These are phyloP conservation scores for Ornithoptera priamus DNA, from an alignment of 2,888 invertebrate genomes.

Conservation along the genomic window DNA sequence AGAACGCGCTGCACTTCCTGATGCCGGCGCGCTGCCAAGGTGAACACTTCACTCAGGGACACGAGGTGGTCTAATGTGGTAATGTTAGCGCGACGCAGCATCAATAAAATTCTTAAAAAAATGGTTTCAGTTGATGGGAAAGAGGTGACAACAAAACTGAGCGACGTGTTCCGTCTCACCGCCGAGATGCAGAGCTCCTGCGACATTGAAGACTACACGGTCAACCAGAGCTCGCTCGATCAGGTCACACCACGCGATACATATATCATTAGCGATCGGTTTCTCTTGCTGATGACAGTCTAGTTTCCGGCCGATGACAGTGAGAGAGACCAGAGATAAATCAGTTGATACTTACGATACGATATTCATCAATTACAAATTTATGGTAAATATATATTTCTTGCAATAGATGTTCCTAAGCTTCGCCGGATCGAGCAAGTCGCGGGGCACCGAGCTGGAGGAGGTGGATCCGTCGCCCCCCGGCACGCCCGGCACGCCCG, in stretches of 20 bases:
- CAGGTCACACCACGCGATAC: conserved; percentile 59
- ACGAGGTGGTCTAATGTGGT: no score
- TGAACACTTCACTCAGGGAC: conserved; percentile 29
- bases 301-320: no score
- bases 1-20: conserved; percentile 66
- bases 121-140: conserved; percentile 53
- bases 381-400: no score
- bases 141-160: conserved; percentile 60
- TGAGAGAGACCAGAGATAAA: no score
- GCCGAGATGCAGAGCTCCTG: conserved; percentile 68
- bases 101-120: no score
- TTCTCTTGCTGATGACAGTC: no score
- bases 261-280: no score
- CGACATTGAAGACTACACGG: conserved; percentile 77
- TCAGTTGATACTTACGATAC: no score
- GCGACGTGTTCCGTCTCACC: conserved; percentile 74
- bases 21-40: conserved; percentile 54
- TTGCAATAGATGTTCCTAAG: conserved; percentile 67
- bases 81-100: no score
- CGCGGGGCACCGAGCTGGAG: conserved; percentile 36
- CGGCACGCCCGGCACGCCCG: conserved; percentile 9
- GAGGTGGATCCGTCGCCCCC: conserved; percentile 37
- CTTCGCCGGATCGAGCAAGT: conserved; percentile 42
- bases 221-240: conserved; percentile 80
- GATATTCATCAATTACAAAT: no score